These are phyloP conservation scores for Paramisgurnus dabryanus DNA, from an alignment of 2,113 vertebrate species.

Conservation along the genomic window DNA sequence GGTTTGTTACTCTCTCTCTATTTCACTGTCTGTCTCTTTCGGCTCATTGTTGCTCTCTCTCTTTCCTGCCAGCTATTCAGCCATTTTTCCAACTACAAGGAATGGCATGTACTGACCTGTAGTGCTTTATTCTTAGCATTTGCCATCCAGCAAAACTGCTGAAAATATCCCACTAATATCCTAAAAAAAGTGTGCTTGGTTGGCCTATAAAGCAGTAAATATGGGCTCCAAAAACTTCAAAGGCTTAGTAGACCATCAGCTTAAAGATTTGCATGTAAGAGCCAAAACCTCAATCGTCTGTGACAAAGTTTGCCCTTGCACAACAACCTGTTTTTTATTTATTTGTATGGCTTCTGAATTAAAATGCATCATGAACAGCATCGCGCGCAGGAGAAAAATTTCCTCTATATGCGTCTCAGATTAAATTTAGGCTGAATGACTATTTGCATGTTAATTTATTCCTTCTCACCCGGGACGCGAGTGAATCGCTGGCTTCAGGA, in stretches of 20 bases:
- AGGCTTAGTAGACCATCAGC: not conserved
- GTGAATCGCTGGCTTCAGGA: slow-evolving; percentile 71
- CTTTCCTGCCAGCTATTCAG: slow-evolving; percentile 25
- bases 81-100: slow-evolving; percentile 55
- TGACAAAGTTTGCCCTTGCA: slow-evolving; percentile 3
- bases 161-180: not conserved
- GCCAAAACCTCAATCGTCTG: too few species aligned
- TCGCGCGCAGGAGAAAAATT: slow-evolving; percentile 60
- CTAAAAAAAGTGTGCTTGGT: not conserved
- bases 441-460: slow-evolving; percentile 78
- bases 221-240: not conserved
- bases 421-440: slow-evolving; percentile 65
- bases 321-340: slow-evolving; percentile 14
- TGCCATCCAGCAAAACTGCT: slow-evolving; percentile 4
- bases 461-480: slow-evolving; percentile 56
- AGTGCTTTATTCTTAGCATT: not conserved
- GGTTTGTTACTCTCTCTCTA: slow-evolving; percentile 47
- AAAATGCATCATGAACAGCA: slow-evolving; percentile 21
- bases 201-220: slow-evolving; percentile 1
- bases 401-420: slow-evolving; percentile 58
- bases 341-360: slow-evolving; percentile 32
- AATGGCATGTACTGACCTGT: slow-evolving; percentile 56
- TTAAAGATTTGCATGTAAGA: not conserved
- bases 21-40: slow-evolving; percentile 22
- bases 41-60: slow-evolving; percentile 4